Base-by-base conservation (phyloP, 2,797 vertebrate genomes). In the Thunnus albacares region DNA sequence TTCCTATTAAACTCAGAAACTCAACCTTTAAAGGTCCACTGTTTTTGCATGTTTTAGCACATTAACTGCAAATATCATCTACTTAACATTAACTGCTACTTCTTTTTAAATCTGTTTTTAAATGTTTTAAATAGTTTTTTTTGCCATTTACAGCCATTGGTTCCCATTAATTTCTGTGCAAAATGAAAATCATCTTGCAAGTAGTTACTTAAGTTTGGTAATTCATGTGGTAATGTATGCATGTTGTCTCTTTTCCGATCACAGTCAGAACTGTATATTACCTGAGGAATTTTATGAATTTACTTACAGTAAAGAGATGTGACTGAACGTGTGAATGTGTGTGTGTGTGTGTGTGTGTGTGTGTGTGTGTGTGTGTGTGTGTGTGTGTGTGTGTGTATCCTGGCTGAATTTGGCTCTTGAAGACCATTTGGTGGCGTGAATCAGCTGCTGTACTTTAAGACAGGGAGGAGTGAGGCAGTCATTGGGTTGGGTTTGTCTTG, bases 401-500 rank as follows among this genome's bases (percentile, higher is more conserved):
- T 6, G 3, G 24, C 57, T 49, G 24, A 53, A 0, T 30, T 45
- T 28, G 13, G 22, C 41, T 69, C 67, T 65, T 24, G 20, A 65
- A 6, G 24, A 17, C 28, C 43, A 9, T 55, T 12, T 18, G 17
- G 38, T 3, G 6, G 15, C 22, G 10, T 24, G 60, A 69, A 43
- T 53, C 47, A 59, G 67, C 51, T 9, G 71, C 58, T 30, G 26
- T 33, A 47, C 71, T 75, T 75, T 66, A 1, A 70, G 35, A 56
- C 61, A 1, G 56, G 62, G 65, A 57, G 55, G 35, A 74, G 70
- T 43, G 53, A 79, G 75, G 72, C 63, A 60, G 74, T 69, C 75
- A 45, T 41, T 77, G 72, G 75, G 78, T 81, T 67, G 73, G 74
- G 73, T 84, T 84, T 65, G 89, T 87, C 86, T 90, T 69, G 81